Conservation (phyloP, 2,888 invertebrate genomes). For the Cremastobaeus sp. region DNA sequence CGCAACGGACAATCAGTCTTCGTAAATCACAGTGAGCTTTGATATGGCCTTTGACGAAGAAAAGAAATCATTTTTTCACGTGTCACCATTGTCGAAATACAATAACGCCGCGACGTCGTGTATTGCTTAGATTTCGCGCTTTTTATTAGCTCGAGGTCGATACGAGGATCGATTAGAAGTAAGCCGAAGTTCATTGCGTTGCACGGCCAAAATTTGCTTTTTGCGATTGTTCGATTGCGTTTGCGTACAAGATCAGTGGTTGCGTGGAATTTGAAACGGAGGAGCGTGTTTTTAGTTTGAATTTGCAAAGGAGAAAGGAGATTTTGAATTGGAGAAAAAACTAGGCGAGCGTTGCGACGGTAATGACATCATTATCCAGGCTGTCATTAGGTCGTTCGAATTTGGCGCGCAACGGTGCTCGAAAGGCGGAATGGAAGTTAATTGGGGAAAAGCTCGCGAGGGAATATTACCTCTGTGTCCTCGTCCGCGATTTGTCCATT, state of each 20-base stretch:
- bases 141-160: slow-evolving; percentile 55
- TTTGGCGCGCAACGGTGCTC: background rate
- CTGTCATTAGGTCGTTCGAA: no score
- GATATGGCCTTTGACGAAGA: slow-evolving; percentile 74
- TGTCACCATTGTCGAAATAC: slow-evolving; percentile 55
- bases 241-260: slow-evolving; percentile 23
- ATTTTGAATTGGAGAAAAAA: no score
- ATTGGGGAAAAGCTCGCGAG: background rate
- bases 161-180: slow-evolving; percentile 54
- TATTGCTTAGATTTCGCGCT: slow-evolving; percentile 57
- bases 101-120: slow-evolving; percentile 49
- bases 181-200: slow-evolving; percentile 32
- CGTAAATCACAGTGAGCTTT: slow-evolving; percentile 77
- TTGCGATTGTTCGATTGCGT: slow-evolving; percentile 31
- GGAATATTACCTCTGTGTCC: slow-evolving; percentile 25
- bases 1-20: slow-evolving; percentile 74
- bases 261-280: no score
- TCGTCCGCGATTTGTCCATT: background rate
- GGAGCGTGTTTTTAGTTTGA: no score
- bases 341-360: no score
- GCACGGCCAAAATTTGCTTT: slow-evolving; percentile 34
- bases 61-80: slow-evolving; percentile 44
- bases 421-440: slow-evolving; percentile 8
- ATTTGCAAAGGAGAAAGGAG: slow-evolving; percentile 16
- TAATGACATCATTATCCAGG: no score